A percentile compares a stretch with the other conserved stretches of the same genome.
phyloP scores from a whole-genome alignment of 2,888 invertebrate genomes.

The Andrena trimmerana region DNA sequence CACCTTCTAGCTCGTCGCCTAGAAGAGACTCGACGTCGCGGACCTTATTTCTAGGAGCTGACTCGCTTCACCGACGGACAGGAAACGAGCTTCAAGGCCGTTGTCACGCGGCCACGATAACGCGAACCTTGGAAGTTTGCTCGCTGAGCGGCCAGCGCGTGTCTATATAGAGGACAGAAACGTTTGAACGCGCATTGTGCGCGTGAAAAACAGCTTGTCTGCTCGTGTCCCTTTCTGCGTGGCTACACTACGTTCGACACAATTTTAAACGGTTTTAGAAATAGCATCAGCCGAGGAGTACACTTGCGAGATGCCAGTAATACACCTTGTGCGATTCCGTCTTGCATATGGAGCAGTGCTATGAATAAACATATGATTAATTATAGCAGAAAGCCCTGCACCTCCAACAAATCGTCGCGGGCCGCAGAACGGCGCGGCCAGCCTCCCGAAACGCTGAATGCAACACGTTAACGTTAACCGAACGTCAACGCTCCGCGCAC shows the following conservation, averaged over 20 bases:
- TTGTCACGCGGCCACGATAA: constrained; percentile 37
- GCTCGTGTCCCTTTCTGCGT: neutral
- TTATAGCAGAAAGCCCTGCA: neutral
- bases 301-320: no score
- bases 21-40: neutral
- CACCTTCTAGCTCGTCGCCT: no score
- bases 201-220: neutral
- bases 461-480: constrained; percentile 10
- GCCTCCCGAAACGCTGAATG: neutral
- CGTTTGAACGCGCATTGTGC: constrained; percentile 4
- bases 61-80: neutral
- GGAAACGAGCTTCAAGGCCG: constrained; percentile 41
- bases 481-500: neutral
- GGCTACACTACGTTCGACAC: no score
- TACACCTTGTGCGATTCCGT: no score
- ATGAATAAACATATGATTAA: no score
- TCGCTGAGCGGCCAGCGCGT: neutral
- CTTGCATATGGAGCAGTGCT: no score
- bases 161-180: neutral
- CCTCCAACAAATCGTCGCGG: neutral
- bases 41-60: constrained; percentile 1
- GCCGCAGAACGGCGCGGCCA: neutral
- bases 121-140: constrained; percentile 47
- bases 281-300: no score
- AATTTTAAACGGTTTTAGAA: no score